Conservation (phyloP, 2,797 vertebrate genomes). For the Melanotaenia maccullochi region DNA sequence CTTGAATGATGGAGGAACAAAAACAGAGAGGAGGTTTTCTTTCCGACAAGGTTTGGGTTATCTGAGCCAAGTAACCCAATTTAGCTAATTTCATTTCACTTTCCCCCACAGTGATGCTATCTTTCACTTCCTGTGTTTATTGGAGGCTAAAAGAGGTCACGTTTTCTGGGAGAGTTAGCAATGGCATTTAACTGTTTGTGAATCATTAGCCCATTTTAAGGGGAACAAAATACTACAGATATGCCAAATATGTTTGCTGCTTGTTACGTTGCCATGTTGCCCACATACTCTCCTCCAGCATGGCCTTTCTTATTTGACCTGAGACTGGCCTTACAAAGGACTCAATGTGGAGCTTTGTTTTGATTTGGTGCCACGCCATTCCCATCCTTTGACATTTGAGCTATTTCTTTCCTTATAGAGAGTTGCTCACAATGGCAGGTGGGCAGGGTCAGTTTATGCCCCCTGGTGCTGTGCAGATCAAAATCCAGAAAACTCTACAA, state of each 20-base stretch:
- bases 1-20: background rate
- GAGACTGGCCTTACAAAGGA: conserved; percentile 68
- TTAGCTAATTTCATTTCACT: conserved; percentile 80
- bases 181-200: conserved; percentile 2
- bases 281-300: conserved; percentile 62
- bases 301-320: conserved; percentile 75
- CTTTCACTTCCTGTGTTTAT: conserved; percentile 76
- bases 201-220: conserved; percentile 29
- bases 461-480: conserved; percentile 51
- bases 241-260: conserved; percentile 60
- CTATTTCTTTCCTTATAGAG: conserved; percentile 62
- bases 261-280: conserved; percentile 56
- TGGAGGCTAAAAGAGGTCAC: conserved; percentile 52
- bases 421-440: conserved; percentile 74
- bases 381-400: conserved; percentile 81
- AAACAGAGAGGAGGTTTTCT: conserved; percentile 55
- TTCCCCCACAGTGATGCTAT: conserved; percentile 75
- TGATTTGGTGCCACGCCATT: conserved; percentile 75
- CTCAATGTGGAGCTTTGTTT: conserved; percentile 77
- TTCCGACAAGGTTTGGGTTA: conserved; percentile 61
- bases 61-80: conserved; percentile 76
- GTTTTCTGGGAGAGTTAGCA: conserved; percentile 21
- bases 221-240: conserved; percentile 64
- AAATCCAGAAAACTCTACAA: conserved; percentile 47
- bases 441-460: conserved; percentile 67